Evolutionary conservation across 2,797 vertebrate species (phyloP), one percentile per base, ranked within the genome.

Genomic region (Clarias fuscus): DNA sequence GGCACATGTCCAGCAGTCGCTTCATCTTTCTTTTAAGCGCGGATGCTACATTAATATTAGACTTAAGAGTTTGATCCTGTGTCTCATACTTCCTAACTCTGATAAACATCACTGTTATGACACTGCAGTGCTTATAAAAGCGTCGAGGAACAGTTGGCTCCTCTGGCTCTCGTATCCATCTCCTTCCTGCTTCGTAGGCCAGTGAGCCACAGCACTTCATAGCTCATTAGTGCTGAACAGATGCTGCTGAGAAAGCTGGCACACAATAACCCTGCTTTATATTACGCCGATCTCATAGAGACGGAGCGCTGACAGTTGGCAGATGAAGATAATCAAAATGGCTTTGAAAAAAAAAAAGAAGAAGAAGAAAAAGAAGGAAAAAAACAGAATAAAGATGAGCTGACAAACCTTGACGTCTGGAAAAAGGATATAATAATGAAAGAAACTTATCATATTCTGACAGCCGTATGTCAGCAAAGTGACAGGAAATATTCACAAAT

Each of bases 181-280:
- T 59, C 70, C 78, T 80, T 89, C 83, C 86, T 89, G 87, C 79
- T 87, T 83, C 62, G 72, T 84, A 85, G 88, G 76, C 88, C 82
- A 70, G 84, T 65, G 85, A 88, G 85, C 84, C 82, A 76, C 86
- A 77, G 90, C 84, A 89, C 90, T 90, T 91, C 90, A 91, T 84
- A 90, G 88, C 90, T 91, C 89, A 90, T 91, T 91, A 91, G 90
- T 88, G 87, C 83, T 53, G 90, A 91, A 88, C 90, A 91, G 90
- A 90, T 91, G 90, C 90, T 89, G 86, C 58, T 72, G 83, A 88
- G 86, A 90, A 90, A 89, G 86, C 87, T 91, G 90, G 89, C 90
- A 91, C 78, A 72, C 88, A 89, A 88, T 90, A 89, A 91, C 89
- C 89, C 86, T 43, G 64, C 90, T 91, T 91, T 88, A 89, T 90